phyloP scores from a whole-genome alignment of 2,888 invertebrate genomes.

The Metallyticus violacea region DNA sequence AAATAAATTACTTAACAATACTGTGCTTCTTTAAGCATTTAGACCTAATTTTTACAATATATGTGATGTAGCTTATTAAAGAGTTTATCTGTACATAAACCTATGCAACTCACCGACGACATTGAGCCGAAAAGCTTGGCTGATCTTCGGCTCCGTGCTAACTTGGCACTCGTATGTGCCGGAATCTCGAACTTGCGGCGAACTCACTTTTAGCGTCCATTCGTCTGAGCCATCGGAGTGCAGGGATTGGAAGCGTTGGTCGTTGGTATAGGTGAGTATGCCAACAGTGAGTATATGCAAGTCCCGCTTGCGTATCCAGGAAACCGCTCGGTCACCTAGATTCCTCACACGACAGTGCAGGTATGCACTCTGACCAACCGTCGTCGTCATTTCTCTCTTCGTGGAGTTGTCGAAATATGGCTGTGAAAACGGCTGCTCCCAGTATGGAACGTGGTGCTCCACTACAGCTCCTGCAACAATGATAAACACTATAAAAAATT shows the following conservation, averaged over 20 bases:
- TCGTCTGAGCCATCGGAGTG: conserved; percentile 70
- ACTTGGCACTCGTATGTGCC: conserved; percentile 76
- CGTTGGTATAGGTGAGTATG: conserved; percentile 69
- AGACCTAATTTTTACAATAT: too few relatives aligned
- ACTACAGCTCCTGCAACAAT: conserved; percentile 36
- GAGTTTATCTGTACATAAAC: too few relatives aligned
- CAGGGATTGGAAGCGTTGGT: conserved; percentile 67
- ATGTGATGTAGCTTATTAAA: too few relatives aligned
- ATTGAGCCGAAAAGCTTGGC: conserved; percentile 68
- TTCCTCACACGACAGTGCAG: conserved; percentile 83
- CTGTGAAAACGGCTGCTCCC: conserved; percentile 74
- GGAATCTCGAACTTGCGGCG: conserved; percentile 65
- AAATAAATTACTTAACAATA: too few relatives aligned
- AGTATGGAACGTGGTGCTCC: conserved; percentile 37
- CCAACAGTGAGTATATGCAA: conserved; percentile 73
- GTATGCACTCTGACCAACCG: conserved; percentile 82
- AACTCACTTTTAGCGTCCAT: conserved; percentile 68
- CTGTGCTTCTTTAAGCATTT: too few relatives aligned
- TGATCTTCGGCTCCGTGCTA: conserved; percentile 75
- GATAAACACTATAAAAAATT: too few relatives aligned
- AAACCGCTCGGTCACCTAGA: conserved; percentile 84
- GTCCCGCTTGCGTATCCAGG: conserved; percentile 82
- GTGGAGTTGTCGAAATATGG: conserved; percentile 89
- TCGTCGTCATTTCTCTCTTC: conserved; percentile 77
- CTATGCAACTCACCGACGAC: conserved; percentile 65